Conservation (phyloP, 2,113 vertebrate species). For the Chelonoidis abingdonii region DNA sequence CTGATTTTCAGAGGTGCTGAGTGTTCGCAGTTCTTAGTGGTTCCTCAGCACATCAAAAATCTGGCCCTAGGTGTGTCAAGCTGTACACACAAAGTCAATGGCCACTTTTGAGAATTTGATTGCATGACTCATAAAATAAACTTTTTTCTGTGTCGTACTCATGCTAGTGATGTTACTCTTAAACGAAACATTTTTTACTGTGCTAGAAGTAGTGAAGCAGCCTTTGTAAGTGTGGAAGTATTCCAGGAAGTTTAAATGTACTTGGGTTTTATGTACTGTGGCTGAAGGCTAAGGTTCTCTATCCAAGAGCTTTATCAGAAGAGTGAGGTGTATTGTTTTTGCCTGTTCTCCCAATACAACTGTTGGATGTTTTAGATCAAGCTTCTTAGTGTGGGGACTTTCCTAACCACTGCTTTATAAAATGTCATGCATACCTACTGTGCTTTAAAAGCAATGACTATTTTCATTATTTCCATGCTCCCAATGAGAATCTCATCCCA, state of each 20-base stretch:
- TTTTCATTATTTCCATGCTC: neutral
- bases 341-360: neutral
- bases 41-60: neutral
- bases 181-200: neutral
- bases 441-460: neutral
- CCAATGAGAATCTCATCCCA: neutral
- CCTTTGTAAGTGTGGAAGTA: neutral
- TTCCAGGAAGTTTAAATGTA: neutral
- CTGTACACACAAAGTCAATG: neutral
- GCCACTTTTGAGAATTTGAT: neutral
- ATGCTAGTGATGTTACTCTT: neutral
- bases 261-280: neutral
- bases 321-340: neutral
- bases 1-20: neutral
- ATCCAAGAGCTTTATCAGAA: neutral
- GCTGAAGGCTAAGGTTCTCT: neutral
- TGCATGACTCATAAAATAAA: neutral
- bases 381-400: slow-evolving; percentile 4
- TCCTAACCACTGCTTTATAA: slow-evolving; percentile 20
- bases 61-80: neutral
- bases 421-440: neutral
- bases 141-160: neutral
- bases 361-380: neutral
- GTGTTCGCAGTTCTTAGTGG: neutral
- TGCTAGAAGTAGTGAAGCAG: neutral